A percentile compares a stretch with the other conserved stretches of the same genome.
Evolutionary conservation across 1,140 invertebrate species (phyloP).

Genomic region (Pseudobourletiella spinata): DNA sequence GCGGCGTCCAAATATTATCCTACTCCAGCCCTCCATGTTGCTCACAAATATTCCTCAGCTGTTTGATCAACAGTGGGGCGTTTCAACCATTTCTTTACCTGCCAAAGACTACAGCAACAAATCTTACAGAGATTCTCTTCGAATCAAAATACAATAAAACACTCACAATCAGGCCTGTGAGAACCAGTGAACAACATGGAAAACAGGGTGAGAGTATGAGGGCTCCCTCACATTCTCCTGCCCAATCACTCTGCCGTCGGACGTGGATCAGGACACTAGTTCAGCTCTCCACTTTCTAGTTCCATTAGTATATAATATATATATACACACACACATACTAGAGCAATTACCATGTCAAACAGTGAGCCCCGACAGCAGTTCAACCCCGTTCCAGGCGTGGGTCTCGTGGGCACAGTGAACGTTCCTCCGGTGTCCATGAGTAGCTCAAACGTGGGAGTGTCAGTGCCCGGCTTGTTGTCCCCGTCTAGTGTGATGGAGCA

Average conservation of each 20-base stretch:
- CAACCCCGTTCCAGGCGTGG: not conserved
- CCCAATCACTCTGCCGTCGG: no score
- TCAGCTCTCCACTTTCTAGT: no score
- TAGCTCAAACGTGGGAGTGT: not conserved
- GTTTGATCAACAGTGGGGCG: slow-evolving; percentile 26
- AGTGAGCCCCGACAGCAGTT: slow-evolving; percentile 5
- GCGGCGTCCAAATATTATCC: slow-evolving; percentile 31
- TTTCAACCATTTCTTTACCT: slow-evolving; percentile 16
- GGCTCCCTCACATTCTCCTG: not conserved
- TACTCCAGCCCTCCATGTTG: slow-evolving; percentile 25
- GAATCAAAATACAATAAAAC: slow-evolving; percentile 14
- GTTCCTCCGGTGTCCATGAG: not conserved
- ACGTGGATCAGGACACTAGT: no score
- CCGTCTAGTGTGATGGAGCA: slow-evolving; percentile 56
- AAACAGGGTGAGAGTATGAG: not conserved
- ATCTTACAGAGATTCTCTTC: slow-evolving; percentile 12
- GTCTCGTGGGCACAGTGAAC: not conserved
- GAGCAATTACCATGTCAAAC: slow-evolving; percentile 9
- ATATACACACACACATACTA: no score
- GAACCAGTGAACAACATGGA: slow-evolving; percentile 4
- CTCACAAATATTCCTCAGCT: slow-evolving; percentile 26
- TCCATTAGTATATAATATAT: no score
- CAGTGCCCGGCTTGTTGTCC: slow-evolving; percentile 10
- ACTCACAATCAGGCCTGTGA: slow-evolving; percentile 5
- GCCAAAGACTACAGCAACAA: slow-evolving; percentile 12